These are phyloP conservation scores for Magallana angulata DNA, from an alignment of 1,140 invertebrate species.

Conservation along the genomic window DNA sequence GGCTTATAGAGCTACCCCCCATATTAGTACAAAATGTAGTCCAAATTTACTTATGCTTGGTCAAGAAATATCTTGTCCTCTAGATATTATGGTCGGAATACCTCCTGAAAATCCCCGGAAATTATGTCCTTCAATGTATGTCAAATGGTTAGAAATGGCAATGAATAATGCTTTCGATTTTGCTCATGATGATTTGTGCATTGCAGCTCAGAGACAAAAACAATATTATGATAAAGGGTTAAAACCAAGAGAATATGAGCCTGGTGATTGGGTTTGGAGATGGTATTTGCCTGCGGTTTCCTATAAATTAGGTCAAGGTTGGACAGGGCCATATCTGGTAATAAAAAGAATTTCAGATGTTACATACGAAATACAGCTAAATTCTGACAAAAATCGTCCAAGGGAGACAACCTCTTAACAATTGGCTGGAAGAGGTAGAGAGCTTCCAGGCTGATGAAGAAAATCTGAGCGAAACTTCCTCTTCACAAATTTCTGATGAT, in stretches of 20 bases:
- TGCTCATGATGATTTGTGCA: slow-evolving; percentile 10
- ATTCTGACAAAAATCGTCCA: too few species aligned
- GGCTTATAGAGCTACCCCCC: slow-evolving; percentile 50
- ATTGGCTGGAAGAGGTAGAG: too few species aligned
- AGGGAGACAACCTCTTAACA: too few species aligned
- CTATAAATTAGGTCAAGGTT: slow-evolving; percentile 50
- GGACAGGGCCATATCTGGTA: slow-evolving; percentile 53
- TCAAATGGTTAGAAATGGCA: slow-evolving; percentile 23
- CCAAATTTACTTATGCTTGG: slow-evolving; percentile 37
- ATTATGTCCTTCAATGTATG: too few species aligned
- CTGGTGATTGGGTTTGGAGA: slow-evolving; percentile 39
- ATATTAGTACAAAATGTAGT: slow-evolving; percentile 52
- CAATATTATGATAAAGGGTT: slow-evolving; percentile 14
- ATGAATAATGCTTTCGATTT: slow-evolving; percentile 34
- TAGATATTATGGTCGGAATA: slow-evolving; percentile 46
- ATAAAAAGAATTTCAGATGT: neutral
- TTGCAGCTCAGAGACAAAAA: slow-evolving; percentile 44
- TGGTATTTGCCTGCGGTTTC: slow-evolving; percentile 10
- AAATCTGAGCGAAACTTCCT: too few species aligned
- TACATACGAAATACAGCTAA: too few species aligned
- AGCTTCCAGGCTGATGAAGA: too few species aligned
- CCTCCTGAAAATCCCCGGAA: too few species aligned
- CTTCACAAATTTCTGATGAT: too few species aligned
- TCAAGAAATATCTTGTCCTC: slow-evolving; percentile 40
- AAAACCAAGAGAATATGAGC: slow-evolving; percentile 34